These are phyloP conservation scores for Ectropis crepuscularia DNA, from an alignment of 2,888 invertebrate genomes.

Conservation along the genomic window DNA sequence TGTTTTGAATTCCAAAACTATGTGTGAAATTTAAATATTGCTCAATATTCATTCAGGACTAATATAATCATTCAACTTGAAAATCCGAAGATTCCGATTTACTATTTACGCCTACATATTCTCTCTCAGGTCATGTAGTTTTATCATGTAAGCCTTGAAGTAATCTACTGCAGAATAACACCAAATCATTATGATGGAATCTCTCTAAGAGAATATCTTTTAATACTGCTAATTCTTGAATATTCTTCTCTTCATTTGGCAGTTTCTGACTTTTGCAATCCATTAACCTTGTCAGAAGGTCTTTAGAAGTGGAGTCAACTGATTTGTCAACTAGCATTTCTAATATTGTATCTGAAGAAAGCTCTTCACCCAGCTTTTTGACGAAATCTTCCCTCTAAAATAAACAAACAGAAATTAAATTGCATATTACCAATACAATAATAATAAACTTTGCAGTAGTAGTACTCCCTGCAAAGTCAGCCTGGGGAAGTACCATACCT, in stretches of 20 bases:
- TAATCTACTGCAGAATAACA: conserved; percentile 65
- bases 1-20: no score
- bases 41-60: no score
- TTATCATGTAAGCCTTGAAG: conserved; percentile 60
- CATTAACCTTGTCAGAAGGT: conserved; percentile 52
- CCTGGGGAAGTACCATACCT: no score
- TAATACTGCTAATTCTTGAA: conserved; percentile 53
- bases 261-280: conserved; percentile 43
- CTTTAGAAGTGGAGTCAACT: conserved; percentile 43
- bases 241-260: conserved; percentile 36
- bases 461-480: no score
- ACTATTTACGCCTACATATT: background rate
- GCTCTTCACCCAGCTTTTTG: conserved; percentile 50
- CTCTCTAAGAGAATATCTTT: conserved; percentile 58
- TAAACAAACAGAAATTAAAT: conserved; percentile 13
- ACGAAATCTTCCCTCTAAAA: conserved; percentile 71
- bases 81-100: no score
- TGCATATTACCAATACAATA: no score
- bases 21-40: no score
- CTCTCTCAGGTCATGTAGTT: conserved; percentile 34
- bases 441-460: no score
- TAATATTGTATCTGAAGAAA: conserved; percentile 50
- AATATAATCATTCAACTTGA: no score
- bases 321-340: conserved; percentile 56
- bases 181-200: conserved; percentile 60